Conservation (phyloP, 1,140 invertebrate genomes). For the Galleria mellonella region DNA sequence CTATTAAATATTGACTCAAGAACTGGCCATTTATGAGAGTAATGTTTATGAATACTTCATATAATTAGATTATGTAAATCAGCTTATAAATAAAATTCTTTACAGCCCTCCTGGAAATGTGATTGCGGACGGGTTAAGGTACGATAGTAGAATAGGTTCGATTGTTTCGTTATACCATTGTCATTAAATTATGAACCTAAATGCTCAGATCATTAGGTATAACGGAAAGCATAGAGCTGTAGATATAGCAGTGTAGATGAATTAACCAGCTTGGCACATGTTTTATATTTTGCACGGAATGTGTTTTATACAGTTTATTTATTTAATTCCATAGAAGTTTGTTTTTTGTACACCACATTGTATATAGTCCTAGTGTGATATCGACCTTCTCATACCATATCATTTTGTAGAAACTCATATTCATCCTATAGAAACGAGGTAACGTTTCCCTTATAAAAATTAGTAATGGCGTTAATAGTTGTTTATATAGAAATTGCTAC, state of each 20-base stretch:
- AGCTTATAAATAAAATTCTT: slow-evolving; percentile 20
- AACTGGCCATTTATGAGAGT: too few relatives aligned
- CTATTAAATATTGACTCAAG: too few relatives aligned
- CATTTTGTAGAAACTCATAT: too few relatives aligned
- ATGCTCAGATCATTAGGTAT: too few relatives aligned
- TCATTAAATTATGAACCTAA: too few relatives aligned
- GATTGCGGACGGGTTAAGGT: slow-evolving; percentile 47
- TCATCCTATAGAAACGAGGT: too few relatives aligned
- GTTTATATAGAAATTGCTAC: slow-evolving; percentile 4
- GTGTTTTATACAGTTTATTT: not conserved
- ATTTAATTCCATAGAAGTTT: slow-evolving; percentile 1
- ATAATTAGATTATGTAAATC: too few relatives aligned
- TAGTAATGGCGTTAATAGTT: slow-evolving; percentile 1
- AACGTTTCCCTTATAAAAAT: too few relatives aligned
- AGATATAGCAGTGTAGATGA: slow-evolving; percentile 12
- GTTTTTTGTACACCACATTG: too few relatives aligned
- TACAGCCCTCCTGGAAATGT: slow-evolving; percentile 55
- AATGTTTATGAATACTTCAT: too few relatives aligned
- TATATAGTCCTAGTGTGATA: too few relatives aligned
- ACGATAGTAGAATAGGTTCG: slow-evolving; percentile 11
- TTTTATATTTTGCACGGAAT: not conserved
- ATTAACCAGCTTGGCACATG: slow-evolving; percentile 8
- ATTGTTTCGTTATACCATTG: slow-evolving; percentile 12
- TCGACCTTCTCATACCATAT: too few relatives aligned
- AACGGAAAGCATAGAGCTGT: slow-evolving; percentile 11